phyloP scores from a whole-genome alignment of 2,797 vertebrate genomes.

The Sebastes kiyomatsui region DNA sequence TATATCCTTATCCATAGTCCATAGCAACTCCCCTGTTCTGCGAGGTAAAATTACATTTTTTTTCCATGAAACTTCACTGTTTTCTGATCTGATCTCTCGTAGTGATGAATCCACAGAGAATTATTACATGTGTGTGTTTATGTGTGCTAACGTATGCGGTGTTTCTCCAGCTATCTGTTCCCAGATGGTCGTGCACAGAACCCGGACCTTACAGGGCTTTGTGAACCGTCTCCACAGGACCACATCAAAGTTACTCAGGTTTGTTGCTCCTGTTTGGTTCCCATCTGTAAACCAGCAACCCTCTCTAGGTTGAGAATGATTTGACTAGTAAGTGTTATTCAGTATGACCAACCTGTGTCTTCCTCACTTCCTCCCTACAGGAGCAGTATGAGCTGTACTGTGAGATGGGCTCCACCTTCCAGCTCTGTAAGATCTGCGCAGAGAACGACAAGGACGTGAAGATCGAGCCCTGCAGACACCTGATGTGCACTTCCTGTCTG shows the following conservation, averaged over 20 bases:
- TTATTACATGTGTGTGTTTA: neutral
- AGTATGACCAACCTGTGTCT: neutral
- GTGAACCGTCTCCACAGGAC: constrained; percentile 97
- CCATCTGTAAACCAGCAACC: neutral
- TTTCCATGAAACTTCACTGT: no score
- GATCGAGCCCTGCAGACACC: constrained; percentile 97
- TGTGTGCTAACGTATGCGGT: neutral
- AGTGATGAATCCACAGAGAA: neutral
- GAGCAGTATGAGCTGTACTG: constrained; percentile 98
- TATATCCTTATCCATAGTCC: no score
- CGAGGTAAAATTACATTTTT: no score
- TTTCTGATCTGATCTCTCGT: no score
- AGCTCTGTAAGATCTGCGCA: constrained; percentile 98
- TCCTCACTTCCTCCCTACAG: constrained; percentile 66
- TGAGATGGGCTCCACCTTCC: constrained; percentile 99
- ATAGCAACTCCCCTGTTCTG: no score
- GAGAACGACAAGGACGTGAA: constrained; percentile 99
- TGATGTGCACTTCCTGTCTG: constrained; percentile 98
- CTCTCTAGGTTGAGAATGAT: neutral
- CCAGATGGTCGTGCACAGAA: constrained; percentile 94
- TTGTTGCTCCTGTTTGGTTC: constrained; percentile 26
- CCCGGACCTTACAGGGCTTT: constrained; percentile 90
- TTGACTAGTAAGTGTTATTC: neutral
- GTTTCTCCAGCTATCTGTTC: constrained; percentile 90
- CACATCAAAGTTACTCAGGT: constrained; percentile 99